A percentile compares a stretch with the other conserved stretches of the same genome.
phyloP scores from a whole-genome alignment of 2,888 invertebrate genomes.

The Drosophila neoperkinsi region DNA sequence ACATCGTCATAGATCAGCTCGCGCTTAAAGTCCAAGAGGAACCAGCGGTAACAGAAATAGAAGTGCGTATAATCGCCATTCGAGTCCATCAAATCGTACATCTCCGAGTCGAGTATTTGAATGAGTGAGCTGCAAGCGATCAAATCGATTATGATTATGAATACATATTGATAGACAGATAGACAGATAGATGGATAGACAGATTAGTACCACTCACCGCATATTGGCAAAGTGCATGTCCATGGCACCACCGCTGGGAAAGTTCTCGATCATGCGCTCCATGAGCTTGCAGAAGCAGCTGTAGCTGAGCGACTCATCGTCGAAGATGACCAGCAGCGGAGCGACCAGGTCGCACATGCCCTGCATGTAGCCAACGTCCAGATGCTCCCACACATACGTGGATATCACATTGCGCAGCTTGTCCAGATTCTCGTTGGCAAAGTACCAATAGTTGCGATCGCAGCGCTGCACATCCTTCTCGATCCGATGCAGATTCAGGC shows the following conservation, averaged over 20 bases:
- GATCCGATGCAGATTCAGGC: constrained; percentile 95
- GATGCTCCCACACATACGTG: constrained; percentile 96
- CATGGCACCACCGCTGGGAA: constrained; percentile 97
- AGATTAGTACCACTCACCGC: constrained; percentile 86
- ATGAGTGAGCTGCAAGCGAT: constrained; percentile 88
- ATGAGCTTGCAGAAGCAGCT: constrained; percentile 96
- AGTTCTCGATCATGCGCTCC: constrained; percentile 96
- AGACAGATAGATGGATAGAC: neutral
- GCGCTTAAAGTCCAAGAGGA: constrained; percentile 97
- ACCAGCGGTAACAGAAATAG: constrained; percentile 99
- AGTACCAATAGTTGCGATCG: constrained; percentile 97
- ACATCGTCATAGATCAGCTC: constrained; percentile 97
- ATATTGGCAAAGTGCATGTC: constrained; percentile 98
- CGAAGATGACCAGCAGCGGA: constrained; percentile 95
- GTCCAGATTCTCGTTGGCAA: constrained; percentile 94
- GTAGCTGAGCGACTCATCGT: constrained; percentile 96
- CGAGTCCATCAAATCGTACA: constrained; percentile 97
- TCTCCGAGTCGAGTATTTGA: constrained; percentile 95
- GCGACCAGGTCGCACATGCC: constrained; percentile 99
- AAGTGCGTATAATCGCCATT: constrained; percentile 98
- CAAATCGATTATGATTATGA: neutral
- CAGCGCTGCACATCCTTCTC: constrained; percentile 98
- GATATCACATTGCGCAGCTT: constrained; percentile 98
- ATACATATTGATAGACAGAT: neutral
- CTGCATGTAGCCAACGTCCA: constrained; percentile 98